These are phyloP conservation scores for Carassius auratus DNA, from an alignment of 2,113 vertebrate genomes.

Conservation along the genomic window DNA sequence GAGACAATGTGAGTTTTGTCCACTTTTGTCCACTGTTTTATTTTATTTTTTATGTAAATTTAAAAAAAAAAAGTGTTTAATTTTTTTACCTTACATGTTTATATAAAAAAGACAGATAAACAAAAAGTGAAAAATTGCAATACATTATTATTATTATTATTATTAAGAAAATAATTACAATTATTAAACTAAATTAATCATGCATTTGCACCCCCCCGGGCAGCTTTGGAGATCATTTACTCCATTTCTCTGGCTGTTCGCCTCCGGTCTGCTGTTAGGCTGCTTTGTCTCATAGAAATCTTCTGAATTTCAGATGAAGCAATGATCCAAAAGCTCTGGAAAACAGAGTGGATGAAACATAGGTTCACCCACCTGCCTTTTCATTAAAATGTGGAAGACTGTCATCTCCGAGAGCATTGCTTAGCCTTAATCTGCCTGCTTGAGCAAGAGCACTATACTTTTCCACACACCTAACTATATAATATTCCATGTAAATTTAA, in stretches of 20 bases:
- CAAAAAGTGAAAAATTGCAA: neutral
- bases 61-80: neutral
- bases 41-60: constrained; percentile 22
- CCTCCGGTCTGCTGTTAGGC: constrained; percentile 61
- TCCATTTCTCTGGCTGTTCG: constrained; percentile 61
- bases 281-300: constrained; percentile 66
- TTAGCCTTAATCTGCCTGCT: constrained; percentile 47
- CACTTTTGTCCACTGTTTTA: neutral
- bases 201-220: neutral
- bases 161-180: too few relatives aligned
- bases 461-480: constrained; percentile 65
- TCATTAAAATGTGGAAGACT: constrained; percentile 69
- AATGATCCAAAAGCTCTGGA: constrained; percentile 59
- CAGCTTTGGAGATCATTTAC: constrained; percentile 64
- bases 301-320: constrained; percentile 70
- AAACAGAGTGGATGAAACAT: constrained; percentile 54
- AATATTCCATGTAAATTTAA: constrained; percentile 75
- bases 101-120: neutral
- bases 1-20: neutral
- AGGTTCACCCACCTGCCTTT: constrained; percentile 62
- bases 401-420: constrained; percentile 64
- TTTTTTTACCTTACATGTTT: neutral
- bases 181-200: neutral
- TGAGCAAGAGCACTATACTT: constrained; percentile 60
- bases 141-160: neutral